These are phyloP conservation scores for Pissodes strobi DNA, from an alignment of 1,140 invertebrate species.

Conservation along the genomic window DNA sequence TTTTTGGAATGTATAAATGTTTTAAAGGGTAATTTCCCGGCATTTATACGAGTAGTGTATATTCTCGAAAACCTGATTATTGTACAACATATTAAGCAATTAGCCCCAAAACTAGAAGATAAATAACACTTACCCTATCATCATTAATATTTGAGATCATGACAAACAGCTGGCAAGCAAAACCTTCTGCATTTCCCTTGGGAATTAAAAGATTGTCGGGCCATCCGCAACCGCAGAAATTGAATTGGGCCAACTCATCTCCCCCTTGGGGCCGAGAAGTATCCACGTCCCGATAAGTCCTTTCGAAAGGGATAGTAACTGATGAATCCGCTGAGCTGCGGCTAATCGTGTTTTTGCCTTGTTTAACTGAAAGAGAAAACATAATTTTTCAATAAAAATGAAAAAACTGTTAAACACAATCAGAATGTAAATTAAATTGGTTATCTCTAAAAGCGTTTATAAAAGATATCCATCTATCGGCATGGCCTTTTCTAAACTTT, in stretches of 20 bases:
- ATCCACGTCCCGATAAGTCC: conserved; percentile 69
- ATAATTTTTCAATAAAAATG: too few relatives aligned
- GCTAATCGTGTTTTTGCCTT: conserved; percentile 67
- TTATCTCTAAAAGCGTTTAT: too few relatives aligned
- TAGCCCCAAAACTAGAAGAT: neutral
- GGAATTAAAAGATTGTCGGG: conserved; percentile 83
- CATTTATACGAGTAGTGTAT: too few relatives aligned
- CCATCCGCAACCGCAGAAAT: conserved; percentile 87
- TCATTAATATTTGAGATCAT: conserved; percentile 78
- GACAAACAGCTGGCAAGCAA: conserved; percentile 72
- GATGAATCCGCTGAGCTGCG: conserved; percentile 68
- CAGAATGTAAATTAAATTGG: too few relatives aligned
- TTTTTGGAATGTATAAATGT: too few relatives aligned
- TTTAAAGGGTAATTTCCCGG: too few relatives aligned
- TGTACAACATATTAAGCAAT: neutral
- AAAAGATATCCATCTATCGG: too few relatives aligned
- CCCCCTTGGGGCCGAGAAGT: conserved; percentile 59
- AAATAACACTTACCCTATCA: conserved; percentile 57
- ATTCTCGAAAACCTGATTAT: too few relatives aligned
- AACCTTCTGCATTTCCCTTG: conserved; percentile 71
- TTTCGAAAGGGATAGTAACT: conserved; percentile 74
- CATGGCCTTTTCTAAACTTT: too few relatives aligned
- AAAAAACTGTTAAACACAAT: too few relatives aligned
- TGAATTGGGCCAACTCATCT: conserved; percentile 63
- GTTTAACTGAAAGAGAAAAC: conserved; percentile 53